A percentile compares a stretch with the other conserved stretches of the same genome.
Evolutionary conservation across 2,888 invertebrate species (phyloP).

Genomic region (Drosophila recens): DNA sequence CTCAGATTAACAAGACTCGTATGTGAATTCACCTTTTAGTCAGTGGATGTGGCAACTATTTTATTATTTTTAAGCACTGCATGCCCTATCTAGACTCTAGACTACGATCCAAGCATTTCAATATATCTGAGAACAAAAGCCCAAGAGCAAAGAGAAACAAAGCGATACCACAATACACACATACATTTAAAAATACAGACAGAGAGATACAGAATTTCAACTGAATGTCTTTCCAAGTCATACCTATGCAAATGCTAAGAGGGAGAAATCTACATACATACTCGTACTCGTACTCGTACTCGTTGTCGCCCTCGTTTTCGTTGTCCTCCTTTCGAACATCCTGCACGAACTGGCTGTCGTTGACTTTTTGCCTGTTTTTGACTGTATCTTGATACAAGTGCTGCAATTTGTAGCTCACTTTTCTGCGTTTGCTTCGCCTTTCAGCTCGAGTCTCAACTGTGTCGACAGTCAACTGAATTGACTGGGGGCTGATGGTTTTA

Average conservation of each 20-base stretch:
- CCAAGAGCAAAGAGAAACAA: conserved; percentile 48
- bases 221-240: conserved; percentile 24
- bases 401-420: conserved; percentile 73
- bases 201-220: conserved; percentile 13
- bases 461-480: conserved; percentile 11
- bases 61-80: conserved; percentile 28
- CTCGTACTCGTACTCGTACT: not conserved
- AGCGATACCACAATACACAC: conserved; percentile 46
- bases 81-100: conserved; percentile 26
- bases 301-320: not conserved
- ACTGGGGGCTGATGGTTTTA: conserved; percentile 9
- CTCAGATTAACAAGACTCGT: not conserved
- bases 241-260: conserved; percentile 51
- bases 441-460: conserved; percentile 22
- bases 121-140: conserved; percentile 41
- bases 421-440: conserved; percentile 34
- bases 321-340: conserved; percentile 45
- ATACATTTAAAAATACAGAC: not conserved
- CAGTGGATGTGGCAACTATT: conserved; percentile 12
- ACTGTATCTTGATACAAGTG: conserved; percentile 78
- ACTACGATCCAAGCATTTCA: conserved; percentile 41
- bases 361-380: conserved; percentile 67
- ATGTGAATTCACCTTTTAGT: not conserved
- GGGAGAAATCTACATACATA: conserved; percentile 8
- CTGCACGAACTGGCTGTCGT: conserved; percentile 59